Conservation (phyloP, 2,113 vertebrate species). For the Spheniscus mendiculus region DNA sequence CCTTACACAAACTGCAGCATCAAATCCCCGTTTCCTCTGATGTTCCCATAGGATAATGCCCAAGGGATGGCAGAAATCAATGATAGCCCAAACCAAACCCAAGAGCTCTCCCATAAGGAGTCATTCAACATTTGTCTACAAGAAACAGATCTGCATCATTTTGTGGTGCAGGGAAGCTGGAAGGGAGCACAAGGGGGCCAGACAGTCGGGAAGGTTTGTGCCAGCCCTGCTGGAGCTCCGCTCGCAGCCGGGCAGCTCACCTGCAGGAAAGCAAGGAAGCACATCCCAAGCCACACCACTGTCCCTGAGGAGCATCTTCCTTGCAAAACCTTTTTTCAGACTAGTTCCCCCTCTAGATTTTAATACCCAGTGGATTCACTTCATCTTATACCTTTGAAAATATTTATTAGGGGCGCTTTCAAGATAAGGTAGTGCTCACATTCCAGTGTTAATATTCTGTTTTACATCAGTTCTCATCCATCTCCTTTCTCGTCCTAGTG, state of each 20-base stretch:
- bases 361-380: neutral
- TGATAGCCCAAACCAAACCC: neutral
- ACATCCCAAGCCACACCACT: accelerated
- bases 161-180: neutral
- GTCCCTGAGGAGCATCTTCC: neutral
- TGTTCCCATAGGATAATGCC: neutral
- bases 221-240: neutral
- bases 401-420: neutral
- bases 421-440: neutral
- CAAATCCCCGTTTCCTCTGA: neutral
- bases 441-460: neutral
- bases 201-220: accelerated
- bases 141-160: neutral
- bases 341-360: neutral
- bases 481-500: neutral
- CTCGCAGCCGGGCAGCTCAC: neutral
- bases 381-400: neutral
- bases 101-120: neutral
- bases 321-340: neutral
- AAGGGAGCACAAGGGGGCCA: neutral
- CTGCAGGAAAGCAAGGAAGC: neutral
- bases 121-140: neutral
- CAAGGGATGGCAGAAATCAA: neutral
- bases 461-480: neutral
- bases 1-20: neutral